Base-by-base conservation (phyloP, 2,797 vertebrate genomes). In the Selene dorsalis region DNA sequence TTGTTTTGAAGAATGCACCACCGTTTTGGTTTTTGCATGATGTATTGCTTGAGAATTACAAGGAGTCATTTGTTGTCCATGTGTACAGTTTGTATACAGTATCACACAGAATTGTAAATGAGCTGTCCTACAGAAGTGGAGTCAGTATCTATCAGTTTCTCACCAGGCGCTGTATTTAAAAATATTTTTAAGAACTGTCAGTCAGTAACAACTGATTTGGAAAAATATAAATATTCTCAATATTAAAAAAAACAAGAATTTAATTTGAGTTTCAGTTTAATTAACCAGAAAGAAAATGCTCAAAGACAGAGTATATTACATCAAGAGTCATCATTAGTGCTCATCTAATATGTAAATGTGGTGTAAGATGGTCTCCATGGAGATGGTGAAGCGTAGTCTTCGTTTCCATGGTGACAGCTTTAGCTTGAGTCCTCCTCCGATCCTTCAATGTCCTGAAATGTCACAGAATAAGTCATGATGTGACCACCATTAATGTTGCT, bases 371-470 rank as follows among this genome's bases (percentile, higher is more conserved):
- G n/a, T 86, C 28, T 65, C 65, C 52, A 58, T 80, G 84, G 78
- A 79, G 83, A 87, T 26, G 32, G 13, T 63, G 67, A 81, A 77
- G 79, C 73, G 2, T 47, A 75, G 73, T 73, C 67, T 47, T 35
- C 32, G 74, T 87, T 89, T 89, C 79, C 82, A 77, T 20, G 63
- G 77, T 65, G 56, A 80, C 69, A 0, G 45, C 24, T 84, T 87
- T 80, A 95, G 65, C 69, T 90, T 45, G 89, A 93, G 45, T 92
- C 90, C 56, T 94, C 93, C 57, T 94, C 93, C 2, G 93, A 94
- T 84, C 84, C 89, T 14, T 79, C 91, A 0, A 85, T 92, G 79
- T 95, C 93, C 95, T 95, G 69, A 70, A 93, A 92, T 38, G 17
- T 18, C 47, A 86, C 57, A 71, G 55, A 17, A 79, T 22, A 77